Percentiles rank a stretch among this genome's conserved stretches.
Conservation (phyloP, 2,113 vertebrate genomes). For the Cairina moschata region DNA sequence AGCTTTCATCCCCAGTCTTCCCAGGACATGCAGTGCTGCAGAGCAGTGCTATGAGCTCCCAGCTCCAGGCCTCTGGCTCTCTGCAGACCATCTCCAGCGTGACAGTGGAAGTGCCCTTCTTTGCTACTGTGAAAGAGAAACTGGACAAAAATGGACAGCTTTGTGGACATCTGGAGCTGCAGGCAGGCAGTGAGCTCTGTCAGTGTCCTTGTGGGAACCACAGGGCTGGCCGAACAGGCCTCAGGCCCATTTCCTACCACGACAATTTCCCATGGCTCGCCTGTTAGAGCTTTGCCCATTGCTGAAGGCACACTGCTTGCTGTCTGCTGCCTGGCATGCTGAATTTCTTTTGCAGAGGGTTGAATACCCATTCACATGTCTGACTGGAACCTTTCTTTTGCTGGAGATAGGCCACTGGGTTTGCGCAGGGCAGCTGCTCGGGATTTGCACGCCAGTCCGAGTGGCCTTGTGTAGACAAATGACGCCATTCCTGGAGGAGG, state of each 20-base stretch:
- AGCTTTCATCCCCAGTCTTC: not conserved
- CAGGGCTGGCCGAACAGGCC: not conserved
- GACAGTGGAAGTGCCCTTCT: not conserved
- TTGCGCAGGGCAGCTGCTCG: slow-evolving; percentile 32
- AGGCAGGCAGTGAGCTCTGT: not conserved
- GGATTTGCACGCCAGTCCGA: not conserved
- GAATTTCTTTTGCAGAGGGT: slow-evolving; percentile 3
- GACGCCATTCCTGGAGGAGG: slow-evolving; percentile 9
- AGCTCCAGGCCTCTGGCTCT: not conserved
- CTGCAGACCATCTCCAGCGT: not conserved
- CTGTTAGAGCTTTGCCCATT: not conserved
- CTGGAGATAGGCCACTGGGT: not conserved
- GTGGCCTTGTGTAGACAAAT: not conserved
- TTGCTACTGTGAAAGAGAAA: not conserved
- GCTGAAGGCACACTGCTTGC: not conserved
- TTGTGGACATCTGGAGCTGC: not conserved
- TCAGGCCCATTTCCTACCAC: not conserved
- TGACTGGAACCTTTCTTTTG: slow-evolving; percentile 45
- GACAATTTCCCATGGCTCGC: not conserved
- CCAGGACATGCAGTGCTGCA: not conserved
- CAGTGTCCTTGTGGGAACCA: not conserved
- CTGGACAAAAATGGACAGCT: not conserved
- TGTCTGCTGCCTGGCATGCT: not conserved
- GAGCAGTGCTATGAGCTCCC: not conserved
- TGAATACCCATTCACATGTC: slow-evolving; percentile 50